phyloP scores from a whole-genome alignment of 2,113 vertebrate genomes.

The Cottus gobio region DNA sequence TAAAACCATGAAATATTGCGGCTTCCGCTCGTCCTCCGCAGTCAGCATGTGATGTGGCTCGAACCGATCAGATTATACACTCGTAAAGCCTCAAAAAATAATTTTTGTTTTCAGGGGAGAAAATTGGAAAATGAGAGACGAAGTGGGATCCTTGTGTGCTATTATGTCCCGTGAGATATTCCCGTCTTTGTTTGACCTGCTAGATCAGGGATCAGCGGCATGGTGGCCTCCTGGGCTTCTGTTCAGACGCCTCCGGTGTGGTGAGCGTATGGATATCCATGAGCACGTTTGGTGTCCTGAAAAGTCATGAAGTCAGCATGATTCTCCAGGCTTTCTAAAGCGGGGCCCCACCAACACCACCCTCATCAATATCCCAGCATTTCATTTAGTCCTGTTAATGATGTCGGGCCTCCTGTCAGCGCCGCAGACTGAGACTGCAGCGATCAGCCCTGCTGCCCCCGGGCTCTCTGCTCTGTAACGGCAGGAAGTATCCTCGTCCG shows the following conservation, averaged over 20 bases:
- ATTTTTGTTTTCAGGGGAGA: neutral
- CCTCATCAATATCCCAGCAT: slow-evolving; percentile 29
- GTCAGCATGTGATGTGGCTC: slow-evolving; percentile 65
- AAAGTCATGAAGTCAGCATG: slow-evolving; percentile 31
- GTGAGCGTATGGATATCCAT: neutral
- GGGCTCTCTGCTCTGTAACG: slow-evolving; percentile 31
- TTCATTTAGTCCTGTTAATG: slow-evolving; percentile 71
- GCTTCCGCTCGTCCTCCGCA: slow-evolving; percentile 52
- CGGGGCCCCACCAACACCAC: slow-evolving; percentile 30
- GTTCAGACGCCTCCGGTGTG: neutral
- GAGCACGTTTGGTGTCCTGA: neutral
- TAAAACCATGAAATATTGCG: slow-evolving; percentile 55
- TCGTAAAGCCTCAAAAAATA: slow-evolving; percentile 22
- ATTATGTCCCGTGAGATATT: slow-evolving; percentile 9
- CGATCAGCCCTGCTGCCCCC: slow-evolving; percentile 35
- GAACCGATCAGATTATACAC: slow-evolving; percentile 52
- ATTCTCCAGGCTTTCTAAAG: slow-evolving; percentile 30
- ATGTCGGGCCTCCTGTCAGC: slow-evolving; percentile 75
- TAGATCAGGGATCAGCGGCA: neutral
- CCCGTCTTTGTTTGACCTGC: neutral
- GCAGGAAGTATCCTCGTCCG: slow-evolving; percentile 41
- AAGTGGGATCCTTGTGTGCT: neutral
- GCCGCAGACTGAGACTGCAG: slow-evolving; percentile 44
- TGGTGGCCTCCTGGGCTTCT: neutral
- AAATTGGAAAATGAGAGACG: slow-evolving; percentile 27